These are phyloP conservation scores for Girardinichthys multiradiatus DNA, from an alignment of 2,113 vertebrate species.

Conservation along the genomic window DNA sequence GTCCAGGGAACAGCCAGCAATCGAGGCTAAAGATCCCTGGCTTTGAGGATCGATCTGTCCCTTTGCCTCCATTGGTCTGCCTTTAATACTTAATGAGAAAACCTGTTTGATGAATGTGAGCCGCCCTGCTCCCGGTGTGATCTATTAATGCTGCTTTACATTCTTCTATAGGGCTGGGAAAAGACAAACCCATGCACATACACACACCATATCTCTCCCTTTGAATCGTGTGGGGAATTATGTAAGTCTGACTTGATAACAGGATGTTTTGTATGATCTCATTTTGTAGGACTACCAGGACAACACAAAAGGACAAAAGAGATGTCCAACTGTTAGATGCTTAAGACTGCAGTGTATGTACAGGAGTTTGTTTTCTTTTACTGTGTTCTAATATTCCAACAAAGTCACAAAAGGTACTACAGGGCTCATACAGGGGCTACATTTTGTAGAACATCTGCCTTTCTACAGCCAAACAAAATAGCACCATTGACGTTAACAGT, in stretches of 20 bases:
- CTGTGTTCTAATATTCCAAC: too few species aligned
- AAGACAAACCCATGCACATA: not conserved
- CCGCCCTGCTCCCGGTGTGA: conserved; percentile 47
- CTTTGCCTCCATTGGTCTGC: conserved; percentile 41
- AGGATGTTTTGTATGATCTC: too few species aligned
- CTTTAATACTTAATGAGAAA: conserved; percentile 74
- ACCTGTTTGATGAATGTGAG: conserved; percentile 66
- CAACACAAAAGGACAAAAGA: too few species aligned
- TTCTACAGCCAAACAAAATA: too few species aligned
- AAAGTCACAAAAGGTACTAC: too few species aligned
- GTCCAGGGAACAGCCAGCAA: conserved; percentile 51
- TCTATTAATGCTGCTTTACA: conserved; percentile 67
- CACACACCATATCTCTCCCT: not conserved
- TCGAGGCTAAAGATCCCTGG: conserved; percentile 66
- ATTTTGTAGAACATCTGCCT: too few species aligned
- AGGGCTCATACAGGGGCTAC: too few species aligned
- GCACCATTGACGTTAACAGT: too few species aligned
- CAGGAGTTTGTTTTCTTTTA: too few species aligned
- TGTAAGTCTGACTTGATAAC: not conserved
- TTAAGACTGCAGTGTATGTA: too few species aligned
- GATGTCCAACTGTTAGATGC: too few species aligned
- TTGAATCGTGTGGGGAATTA: conserved; percentile 27
- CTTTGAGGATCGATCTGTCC: conserved; percentile 53
- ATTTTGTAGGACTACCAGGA: too few species aligned
- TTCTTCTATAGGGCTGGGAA: conserved; percentile 41